Evolutionary conservation across 1,140 invertebrate genomes (phyloP).

Genomic region (Drosophila aff.): DNA sequence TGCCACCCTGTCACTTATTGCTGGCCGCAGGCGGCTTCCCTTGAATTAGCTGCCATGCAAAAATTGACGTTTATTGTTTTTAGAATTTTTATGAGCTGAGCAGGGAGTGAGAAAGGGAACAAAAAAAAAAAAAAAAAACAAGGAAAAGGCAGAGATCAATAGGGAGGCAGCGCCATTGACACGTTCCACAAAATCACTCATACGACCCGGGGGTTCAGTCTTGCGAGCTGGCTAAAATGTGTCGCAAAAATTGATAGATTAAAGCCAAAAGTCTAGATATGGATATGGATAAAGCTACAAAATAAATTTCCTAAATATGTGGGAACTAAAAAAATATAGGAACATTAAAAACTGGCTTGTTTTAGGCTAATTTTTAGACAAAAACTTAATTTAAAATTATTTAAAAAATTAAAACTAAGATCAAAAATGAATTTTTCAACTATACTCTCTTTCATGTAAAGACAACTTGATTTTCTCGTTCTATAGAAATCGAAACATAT

Average conservation of each 20-base stretch:
- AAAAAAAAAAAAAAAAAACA: not conserved
- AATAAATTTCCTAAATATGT: not conserved
- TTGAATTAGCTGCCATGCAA: constrained; percentile 64
- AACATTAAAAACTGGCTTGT: not conserved
- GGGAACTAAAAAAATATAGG: too few species aligned
- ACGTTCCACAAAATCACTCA: constrained; percentile 48
- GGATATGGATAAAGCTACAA: too few species aligned
- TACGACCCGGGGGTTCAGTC: constrained; percentile 21
- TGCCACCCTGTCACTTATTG: constrained; percentile 14
- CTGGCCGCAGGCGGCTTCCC: constrained; percentile 31
- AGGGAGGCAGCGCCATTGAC: constrained; percentile 17
- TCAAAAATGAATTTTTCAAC: not conserved
- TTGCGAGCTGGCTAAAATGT: too few species aligned
- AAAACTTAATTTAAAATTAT: not conserved
- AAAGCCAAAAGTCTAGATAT: not conserved
- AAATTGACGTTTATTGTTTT: constrained; percentile 79
- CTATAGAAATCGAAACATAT: not conserved
- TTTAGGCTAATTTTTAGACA: not conserved
- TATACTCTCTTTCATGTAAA: not conserved
- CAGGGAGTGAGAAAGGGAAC: not conserved
- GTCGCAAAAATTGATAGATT: not conserved
- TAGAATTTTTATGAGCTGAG: constrained; percentile 63
- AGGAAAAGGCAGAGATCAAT: constrained; percentile 32
- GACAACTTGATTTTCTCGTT: not conserved
- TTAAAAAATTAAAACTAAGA: not conserved